A percentile compares a stretch with the other conserved stretches of the same genome.
Evolutionary conservation across 2,113 vertebrate genomes (phyloP).

Genomic region (Pangasianodon gigas): DNA sequence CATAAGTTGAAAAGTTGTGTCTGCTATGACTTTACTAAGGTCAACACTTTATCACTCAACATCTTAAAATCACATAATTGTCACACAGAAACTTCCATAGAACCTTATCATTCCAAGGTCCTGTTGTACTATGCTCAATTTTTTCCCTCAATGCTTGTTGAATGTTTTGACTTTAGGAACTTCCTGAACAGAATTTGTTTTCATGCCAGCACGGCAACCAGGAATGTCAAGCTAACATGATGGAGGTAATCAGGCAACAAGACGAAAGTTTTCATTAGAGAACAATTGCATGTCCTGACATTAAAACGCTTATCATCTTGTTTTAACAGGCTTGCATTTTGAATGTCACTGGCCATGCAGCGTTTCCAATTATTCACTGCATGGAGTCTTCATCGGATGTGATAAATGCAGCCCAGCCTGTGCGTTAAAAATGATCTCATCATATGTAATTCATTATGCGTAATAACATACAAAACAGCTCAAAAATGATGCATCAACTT

Average conservation of each 20-base stretch:
- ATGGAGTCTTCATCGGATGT: slow-evolving; percentile 78
- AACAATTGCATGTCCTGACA: not conserved
- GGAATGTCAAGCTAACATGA: slow-evolving; percentile 82
- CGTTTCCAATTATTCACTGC: slow-evolving; percentile 77
- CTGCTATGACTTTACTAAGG: not conserved
- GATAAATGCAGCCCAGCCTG: slow-evolving; percentile 69
- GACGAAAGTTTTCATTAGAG: not conserved
- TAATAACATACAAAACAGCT: no score
- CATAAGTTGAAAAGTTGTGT: not conserved
- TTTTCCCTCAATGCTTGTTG: not conserved
- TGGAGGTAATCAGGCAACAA: slow-evolving; percentile 74
- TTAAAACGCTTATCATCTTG: not conserved
- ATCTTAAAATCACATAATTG: not conserved
- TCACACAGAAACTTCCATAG: not conserved
- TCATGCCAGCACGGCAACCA: slow-evolving; percentile 81
- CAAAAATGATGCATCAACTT: not conserved
- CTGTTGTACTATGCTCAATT: not conserved
- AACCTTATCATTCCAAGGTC: not conserved
- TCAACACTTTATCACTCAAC: not conserved
- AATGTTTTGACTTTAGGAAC: slow-evolving; percentile 61
- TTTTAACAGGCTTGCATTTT: slow-evolving; percentile 79
- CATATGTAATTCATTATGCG: not conserved
- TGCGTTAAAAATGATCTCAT: slow-evolving; percentile 61
- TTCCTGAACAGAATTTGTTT: slow-evolving; percentile 70
- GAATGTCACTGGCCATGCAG: slow-evolving; percentile 58